Evolutionary conservation across 2,113 vertebrate species (phyloP).

Genomic region (Zosterops japonicus): DNA sequence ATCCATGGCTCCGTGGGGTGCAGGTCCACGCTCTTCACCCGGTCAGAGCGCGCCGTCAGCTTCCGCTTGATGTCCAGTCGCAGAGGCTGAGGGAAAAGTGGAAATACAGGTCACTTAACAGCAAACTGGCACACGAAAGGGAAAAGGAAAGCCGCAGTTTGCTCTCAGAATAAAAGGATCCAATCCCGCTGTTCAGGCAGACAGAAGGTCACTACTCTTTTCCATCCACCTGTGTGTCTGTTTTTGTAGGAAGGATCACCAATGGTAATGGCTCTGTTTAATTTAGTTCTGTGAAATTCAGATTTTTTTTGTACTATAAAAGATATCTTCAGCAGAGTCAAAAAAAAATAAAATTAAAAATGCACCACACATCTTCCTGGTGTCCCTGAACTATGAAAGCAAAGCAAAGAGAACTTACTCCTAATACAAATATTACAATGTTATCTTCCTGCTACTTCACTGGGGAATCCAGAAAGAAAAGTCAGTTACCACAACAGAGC

Average conservation of each 20-base stretch:
- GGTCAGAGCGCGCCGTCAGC: constrained; percentile 91
- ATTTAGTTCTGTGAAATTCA: neutral
- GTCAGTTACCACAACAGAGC: neutral
- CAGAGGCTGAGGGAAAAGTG: constrained; percentile 81
- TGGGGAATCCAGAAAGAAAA: neutral
- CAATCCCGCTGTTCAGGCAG: neutral
- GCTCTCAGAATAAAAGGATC: neutral
- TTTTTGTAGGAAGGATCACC: neutral
- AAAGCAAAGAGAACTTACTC: neutral
- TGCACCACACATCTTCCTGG: neutral
- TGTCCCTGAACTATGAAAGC: neutral
- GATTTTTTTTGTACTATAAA: neutral
- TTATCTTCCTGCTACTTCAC: neutral
- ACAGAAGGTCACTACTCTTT: neutral
- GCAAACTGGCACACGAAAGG: neutral
- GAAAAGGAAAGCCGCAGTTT: neutral
- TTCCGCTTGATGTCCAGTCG: constrained; percentile 94
- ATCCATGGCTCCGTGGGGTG: constrained; percentile 96
- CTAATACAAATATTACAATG: neutral
- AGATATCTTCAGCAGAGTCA: neutral
- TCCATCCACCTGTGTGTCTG: neutral
- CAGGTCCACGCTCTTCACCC: constrained; percentile 94
- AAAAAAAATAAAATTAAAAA: neutral
- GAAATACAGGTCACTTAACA: neutral
- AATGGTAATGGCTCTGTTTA: neutral